Base-by-base conservation (phyloP, 2,888 invertebrate species). In the Zygogramma bicolorata region DNA sequence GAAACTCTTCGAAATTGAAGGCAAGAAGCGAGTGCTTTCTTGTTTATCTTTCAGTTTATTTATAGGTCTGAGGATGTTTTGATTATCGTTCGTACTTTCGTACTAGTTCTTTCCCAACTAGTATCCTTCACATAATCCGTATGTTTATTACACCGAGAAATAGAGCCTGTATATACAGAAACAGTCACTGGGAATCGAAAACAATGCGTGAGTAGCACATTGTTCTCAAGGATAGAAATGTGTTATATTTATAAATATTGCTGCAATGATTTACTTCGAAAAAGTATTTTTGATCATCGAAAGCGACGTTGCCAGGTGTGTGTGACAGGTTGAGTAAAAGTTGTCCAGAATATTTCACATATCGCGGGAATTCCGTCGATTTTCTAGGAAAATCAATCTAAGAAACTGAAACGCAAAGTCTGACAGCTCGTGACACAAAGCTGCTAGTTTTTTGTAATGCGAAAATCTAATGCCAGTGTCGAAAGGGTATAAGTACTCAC, bases 271-370 rank as follows among this genome's bases (percentile, higher is more conserved):
- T 46, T 63, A 63, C 42, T 63, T 62, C 62, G 61, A 34, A 61
- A 63, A 49, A 42, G 53, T 63, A 71, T 71, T 71, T 71, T 71
- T 68, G 68, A 63, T 15, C 31, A 46, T 25, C 7, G 20, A 31
- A 15, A 34, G 25, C 57, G 20, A 22, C 25, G 67, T 71, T 71
- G 71, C 71, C 71, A 68, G 5, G 25, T 22, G 34, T 29, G n/a
- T 31, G 20, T 10, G 42, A 15, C n/a, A n/a, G 27, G 31, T 10
- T 68, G n/a, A 49, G 8, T 46, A 18, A 46, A 46, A 46, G 20
- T 46, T 5, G 15, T n/a, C 15, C 42, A 18, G 18, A 46, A 46
- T 46, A 15, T 18, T 46, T 46, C 38, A 18, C 42, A 46, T 15
- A 18, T 46, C 34, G 3, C 34, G 5, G 34, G 34, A 6, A 46